phyloP scores from a whole-genome alignment of 1,140 invertebrate species.

The Tenebrio molitor region DNA sequence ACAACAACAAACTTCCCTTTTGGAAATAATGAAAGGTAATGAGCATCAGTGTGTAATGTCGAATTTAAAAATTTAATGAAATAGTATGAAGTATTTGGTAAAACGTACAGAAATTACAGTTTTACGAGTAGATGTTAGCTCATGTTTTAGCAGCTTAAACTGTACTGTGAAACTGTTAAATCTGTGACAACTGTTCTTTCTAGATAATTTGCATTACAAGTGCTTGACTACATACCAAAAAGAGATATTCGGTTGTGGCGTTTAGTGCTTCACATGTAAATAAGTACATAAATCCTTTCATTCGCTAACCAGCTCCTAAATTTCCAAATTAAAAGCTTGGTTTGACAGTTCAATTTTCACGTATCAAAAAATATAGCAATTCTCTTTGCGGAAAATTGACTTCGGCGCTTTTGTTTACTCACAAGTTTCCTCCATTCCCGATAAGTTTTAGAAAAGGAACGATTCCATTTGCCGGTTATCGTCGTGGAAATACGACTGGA shows the following conservation, averaged over 20 bases:
- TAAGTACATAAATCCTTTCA: conserved; percentile 11
- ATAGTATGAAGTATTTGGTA: no score
- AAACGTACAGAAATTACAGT: no score
- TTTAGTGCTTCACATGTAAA: neutral
- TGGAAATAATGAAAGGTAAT: no score
- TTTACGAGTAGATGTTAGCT: no score
- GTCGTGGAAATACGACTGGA: neutral
- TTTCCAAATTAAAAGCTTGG: neutral
- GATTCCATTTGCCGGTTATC: conserved; percentile 12
- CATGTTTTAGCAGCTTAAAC: no score
- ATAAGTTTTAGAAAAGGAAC: neutral
- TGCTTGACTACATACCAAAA: neutral
- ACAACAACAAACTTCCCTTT: no score
- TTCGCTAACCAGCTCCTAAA: neutral
- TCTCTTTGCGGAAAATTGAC: conserved; percentile 2
- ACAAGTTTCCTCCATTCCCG: neutral
- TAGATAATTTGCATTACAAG: conserved; percentile 19
- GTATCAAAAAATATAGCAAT: conserved; percentile 21
- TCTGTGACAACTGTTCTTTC: no score
- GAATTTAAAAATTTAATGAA: no score
- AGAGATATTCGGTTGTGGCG: neutral
- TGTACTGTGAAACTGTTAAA: no score
- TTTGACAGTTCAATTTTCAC: conserved; percentile 4
- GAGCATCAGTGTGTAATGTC: no score
- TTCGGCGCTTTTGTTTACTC: conserved; percentile 16